Conservation (phyloP, 2,888 invertebrate genomes). For the Vesta saturnalis region DNA sequence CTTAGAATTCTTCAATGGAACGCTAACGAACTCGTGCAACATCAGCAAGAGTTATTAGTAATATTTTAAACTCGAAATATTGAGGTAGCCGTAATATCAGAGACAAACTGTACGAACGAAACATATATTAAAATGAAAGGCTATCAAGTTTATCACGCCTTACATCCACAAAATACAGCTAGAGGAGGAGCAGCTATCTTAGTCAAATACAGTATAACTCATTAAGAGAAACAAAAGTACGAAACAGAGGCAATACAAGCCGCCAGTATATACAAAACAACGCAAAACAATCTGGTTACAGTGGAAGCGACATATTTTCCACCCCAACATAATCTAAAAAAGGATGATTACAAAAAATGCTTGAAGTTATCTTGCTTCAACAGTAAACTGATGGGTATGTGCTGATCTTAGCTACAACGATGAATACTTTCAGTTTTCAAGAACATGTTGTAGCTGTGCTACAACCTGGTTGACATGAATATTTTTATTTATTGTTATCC, state of each 20-base stretch:
- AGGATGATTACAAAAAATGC: conserved; percentile 15
- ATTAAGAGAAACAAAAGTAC: neutral
- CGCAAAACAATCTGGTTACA: conserved; percentile 6
- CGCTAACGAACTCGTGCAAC: conserved; percentile 5
- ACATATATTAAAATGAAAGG: neutral
- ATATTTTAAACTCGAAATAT: conserved; percentile 18
- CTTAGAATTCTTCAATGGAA: conserved; percentile 17
- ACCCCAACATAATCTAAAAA: conserved; percentile 18
- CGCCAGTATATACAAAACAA: neutral
- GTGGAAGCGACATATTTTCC: conserved; percentile 13
- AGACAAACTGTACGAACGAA: neutral
- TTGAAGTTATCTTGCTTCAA: too few species aligned
- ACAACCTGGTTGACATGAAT: too few species aligned
- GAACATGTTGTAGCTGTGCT: too few species aligned
- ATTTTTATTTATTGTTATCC: too few species aligned
- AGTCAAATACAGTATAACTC: too few species aligned
- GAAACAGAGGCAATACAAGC: neutral
- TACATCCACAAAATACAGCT: neutral
- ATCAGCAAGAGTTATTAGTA: conserved; percentile 13
- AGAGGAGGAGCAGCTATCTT: conserved; percentile 9
- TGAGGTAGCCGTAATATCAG: too few species aligned
- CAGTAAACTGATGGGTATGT: too few species aligned
- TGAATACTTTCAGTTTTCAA: too few species aligned
- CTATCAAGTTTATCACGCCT: neutral
- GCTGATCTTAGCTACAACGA: too few species aligned